Evolutionary conservation across 2,888 invertebrate species (phyloP).

Genomic region (Drosophila recens): DNA sequence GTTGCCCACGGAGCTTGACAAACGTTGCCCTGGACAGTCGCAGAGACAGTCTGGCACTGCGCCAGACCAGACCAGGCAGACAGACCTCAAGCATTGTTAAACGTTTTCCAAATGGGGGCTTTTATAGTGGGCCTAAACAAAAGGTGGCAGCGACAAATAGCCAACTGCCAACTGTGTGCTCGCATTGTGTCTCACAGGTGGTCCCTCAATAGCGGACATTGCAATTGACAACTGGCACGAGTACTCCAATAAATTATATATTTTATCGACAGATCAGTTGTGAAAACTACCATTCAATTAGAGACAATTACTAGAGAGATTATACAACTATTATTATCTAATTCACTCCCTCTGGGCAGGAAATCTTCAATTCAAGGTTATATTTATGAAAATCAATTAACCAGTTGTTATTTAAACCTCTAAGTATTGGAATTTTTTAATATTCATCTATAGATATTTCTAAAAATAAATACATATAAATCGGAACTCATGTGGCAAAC

Average conservation of each 20-base stretch:
- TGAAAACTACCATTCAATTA: conserved; percentile 16
- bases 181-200: conserved; percentile 36
- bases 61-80: conserved; percentile 44
- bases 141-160: conserved; percentile 40
- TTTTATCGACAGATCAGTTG: background rate
- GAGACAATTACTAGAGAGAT: background rate
- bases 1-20: conserved; percentile 61
- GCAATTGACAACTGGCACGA: conserved; percentile 40
- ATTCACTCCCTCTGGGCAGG: background rate
- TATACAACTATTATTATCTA: background rate
- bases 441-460: background rate
- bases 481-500: background rate
- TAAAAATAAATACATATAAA: background rate
- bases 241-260: background rate
- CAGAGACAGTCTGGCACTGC: conserved; percentile 51
- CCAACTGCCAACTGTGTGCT: conserved; percentile 32
- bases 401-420: background rate
- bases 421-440: background rate
- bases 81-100: conserved; percentile 57
- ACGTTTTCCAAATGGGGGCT: conserved; percentile 61
- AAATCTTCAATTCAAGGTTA: background rate
- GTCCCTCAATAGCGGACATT: conserved; percentile 44
- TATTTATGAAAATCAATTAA: background rate
- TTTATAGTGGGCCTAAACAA: conserved; percentile 57
- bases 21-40: conserved; percentile 46